These are phyloP conservation scores for Agelaius tricolor DNA, from an alignment of 2,113 vertebrate species.

Conservation along the genomic window DNA sequence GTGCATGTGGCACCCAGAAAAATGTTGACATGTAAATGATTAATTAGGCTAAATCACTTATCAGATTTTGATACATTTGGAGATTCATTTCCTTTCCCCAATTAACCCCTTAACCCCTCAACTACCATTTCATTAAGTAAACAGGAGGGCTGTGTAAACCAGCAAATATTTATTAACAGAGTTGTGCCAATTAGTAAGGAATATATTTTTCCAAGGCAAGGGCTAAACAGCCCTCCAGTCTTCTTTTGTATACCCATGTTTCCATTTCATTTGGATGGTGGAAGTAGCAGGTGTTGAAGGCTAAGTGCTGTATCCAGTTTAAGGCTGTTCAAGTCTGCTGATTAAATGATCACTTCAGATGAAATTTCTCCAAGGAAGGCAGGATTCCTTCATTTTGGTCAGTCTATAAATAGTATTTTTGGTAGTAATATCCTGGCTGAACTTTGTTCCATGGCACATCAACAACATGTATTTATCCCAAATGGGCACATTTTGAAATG, in stretches of 20 bases:
- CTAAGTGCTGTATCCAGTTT: constrained; percentile 1
- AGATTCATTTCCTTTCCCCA: constrained; percentile 23
- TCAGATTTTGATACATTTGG: constrained; percentile 8
- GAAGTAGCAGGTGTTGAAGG: constrained; percentile 11
- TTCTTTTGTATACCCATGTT: constrained; percentile 9
- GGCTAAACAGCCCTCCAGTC: constrained; percentile 23
- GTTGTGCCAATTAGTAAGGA: constrained; percentile 43
- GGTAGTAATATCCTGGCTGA: not conserved
- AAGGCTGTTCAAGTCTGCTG: not conserved
- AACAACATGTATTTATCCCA: not conserved
- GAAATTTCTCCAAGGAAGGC: constrained; percentile 12
- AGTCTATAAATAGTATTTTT: not conserved
- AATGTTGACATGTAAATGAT: constrained; percentile 12
- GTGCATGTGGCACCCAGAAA: not conserved
- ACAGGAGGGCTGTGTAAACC: not conserved
- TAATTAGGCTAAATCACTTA: constrained; percentile 46
- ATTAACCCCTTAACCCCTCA: constrained; percentile 69
- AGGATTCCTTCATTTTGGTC: not conserved
- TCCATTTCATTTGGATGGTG: constrained; percentile 31
- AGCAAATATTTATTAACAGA: constrained; percentile 50
- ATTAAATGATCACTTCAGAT: not conserved
- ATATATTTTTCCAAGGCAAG: constrained; percentile 19
- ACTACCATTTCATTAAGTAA: constrained; percentile 44
- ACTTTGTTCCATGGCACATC: not conserved
- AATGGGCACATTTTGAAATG: not conserved